Conservation (phyloP, 1,140 invertebrate genomes). For the Sycophila sp. region DNA sequence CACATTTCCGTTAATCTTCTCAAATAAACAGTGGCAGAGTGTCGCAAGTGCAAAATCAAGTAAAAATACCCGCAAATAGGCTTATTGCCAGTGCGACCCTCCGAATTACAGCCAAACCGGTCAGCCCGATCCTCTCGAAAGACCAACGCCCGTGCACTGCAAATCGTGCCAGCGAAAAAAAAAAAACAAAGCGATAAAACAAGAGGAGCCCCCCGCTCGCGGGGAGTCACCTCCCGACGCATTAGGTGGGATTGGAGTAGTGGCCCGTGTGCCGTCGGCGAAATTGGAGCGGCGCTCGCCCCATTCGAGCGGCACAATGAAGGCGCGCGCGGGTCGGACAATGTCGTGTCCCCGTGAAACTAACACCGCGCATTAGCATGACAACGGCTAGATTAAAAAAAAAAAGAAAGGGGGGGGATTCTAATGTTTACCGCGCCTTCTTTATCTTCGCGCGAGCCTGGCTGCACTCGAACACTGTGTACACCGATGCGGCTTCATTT, state of each 20-base stretch:
- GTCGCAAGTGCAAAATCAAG: neutral
- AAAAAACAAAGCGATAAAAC: neutral
- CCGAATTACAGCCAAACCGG: no score
- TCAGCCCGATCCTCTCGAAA: no score
- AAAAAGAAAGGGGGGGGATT: slow-evolving; percentile 50
- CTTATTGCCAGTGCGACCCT: no score
- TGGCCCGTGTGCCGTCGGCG: slow-evolving; percentile 42
- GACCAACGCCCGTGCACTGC: no score
- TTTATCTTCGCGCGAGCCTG: neutral
- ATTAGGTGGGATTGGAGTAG: slow-evolving; percentile 36
- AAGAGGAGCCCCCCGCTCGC: neutral
- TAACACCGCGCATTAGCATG: slow-evolving; percentile 62
- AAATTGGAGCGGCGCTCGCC: slow-evolving; percentile 59
- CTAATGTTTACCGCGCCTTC: slow-evolving; percentile 26
- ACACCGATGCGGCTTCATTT: no score
- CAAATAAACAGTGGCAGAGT: slow-evolving; percentile 16
- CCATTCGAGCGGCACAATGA: slow-evolving; percentile 40
- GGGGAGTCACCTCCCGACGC: neutral
- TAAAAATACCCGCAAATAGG: no score
- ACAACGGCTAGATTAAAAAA: slow-evolving; percentile 63
- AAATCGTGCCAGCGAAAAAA: neutral
- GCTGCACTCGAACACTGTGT: no score
- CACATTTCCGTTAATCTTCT: no score
- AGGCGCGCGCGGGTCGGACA: slow-evolving; percentile 41
- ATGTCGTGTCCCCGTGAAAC: slow-evolving; percentile 60